Conservation (phyloP, 2,797 vertebrate species). For the Eidolon dupreanum region DNA sequence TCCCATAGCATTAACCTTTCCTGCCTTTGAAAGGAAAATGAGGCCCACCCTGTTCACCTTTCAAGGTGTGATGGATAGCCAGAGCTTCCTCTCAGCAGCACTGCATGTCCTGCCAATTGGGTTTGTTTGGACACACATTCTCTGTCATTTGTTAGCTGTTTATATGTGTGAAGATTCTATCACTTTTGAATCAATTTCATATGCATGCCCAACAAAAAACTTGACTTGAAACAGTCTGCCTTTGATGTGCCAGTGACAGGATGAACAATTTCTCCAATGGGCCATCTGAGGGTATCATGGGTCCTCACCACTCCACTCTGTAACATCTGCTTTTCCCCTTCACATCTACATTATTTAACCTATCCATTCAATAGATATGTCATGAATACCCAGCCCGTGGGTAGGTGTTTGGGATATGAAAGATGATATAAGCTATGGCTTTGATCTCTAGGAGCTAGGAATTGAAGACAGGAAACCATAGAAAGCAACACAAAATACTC, state of each 20-base stretch:
- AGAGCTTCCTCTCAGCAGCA: constrained; percentile 75
- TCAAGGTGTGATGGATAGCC: constrained; percentile 81
- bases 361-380: not conserved
- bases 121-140: constrained; percentile 81
- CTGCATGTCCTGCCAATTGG: constrained; percentile 74
- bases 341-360: not conserved
- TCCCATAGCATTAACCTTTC: constrained; percentile 50
- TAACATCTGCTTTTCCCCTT: not conserved
- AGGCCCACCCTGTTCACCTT: constrained; percentile 57
- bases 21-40: constrained; percentile 39
- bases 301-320: not conserved
- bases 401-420: not conserved
- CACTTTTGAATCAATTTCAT: constrained; percentile 71
- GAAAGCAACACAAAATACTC: not conserved
- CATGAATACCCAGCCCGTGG: not conserved
- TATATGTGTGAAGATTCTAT: constrained; percentile 81
- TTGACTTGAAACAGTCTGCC: constrained; percentile 51
- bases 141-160: constrained; percentile 77
- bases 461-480: not conserved
- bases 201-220: constrained; percentile 70
- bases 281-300: not conserved
- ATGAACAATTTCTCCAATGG: not conserved
- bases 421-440: not conserved
- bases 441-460: not conserved
- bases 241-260: constrained; percentile 79